Conservation (phyloP, 2,888 invertebrate species). For the Spilarctia lutea region DNA sequence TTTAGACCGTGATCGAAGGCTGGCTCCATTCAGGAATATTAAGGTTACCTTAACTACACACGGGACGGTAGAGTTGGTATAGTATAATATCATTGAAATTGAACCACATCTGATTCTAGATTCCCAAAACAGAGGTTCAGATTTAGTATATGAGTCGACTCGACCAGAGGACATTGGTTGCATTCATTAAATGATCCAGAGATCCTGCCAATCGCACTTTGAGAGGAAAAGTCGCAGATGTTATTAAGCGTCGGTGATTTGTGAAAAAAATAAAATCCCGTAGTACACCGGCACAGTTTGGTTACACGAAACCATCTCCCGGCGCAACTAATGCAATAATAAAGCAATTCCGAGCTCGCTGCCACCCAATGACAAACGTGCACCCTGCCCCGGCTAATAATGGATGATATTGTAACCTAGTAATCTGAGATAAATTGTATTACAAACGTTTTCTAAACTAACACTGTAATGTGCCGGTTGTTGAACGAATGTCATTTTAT, state of each 20-base stretch:
- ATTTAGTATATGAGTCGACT: no score
- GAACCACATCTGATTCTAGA: no score
- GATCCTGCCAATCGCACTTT: no score
- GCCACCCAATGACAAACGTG: constrained; percentile 43
- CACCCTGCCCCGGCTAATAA: constrained; percentile 30
- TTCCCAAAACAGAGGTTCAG: no score
- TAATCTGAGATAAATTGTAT: constrained; percentile 16
- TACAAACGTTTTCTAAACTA: neutral
- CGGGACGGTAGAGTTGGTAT: neutral
- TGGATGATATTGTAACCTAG: constrained; percentile 37
- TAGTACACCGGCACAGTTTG: constrained; percentile 22
- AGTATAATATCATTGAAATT: no score
- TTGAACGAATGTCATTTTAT: neutral
- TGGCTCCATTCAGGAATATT: neutral
- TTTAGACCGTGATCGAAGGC: no score
- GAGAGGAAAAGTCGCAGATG: no score
- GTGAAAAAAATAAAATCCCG: neutral
- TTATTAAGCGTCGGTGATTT: no score
- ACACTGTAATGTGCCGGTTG: neutral
- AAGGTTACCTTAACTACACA: neutral
- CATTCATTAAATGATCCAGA: no score
- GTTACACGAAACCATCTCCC: constrained; percentile 51
- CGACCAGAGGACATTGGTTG: no score
- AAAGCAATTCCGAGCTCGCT: constrained; percentile 69
- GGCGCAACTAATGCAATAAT: constrained; percentile 76